Evolutionary conservation across 2,888 invertebrate species (phyloP), one percentile per base, ranked within the genome.

Genomic region (Chrysotoxum bicinctum): DNA sequence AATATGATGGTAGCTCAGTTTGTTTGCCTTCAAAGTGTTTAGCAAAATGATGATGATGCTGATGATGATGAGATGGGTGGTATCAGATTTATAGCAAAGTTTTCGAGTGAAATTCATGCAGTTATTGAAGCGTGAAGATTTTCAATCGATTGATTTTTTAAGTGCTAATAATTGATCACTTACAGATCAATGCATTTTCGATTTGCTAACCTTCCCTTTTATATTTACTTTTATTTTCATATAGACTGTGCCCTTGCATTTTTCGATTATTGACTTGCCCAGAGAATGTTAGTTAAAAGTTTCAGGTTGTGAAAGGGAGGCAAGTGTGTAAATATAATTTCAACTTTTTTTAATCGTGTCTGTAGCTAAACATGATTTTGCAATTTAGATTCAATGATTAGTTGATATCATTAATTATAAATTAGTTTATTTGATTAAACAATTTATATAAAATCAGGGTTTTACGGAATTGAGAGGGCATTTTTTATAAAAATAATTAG

Each of bases 151-250:
- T 80, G 80, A 48, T 45, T 80, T 80, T 76, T 80, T 43, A 60
- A 84, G 80, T 76, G 66, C 75, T 76, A 76, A 80, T 37, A 58
- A 58, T 84, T 72, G 84, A 80, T 84, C 84, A 84, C 75, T 78
- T 66, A 76, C 68, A 80, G 75, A 80, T 84, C 84, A 75, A 62
- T 84, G 75, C 52, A 60, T 40, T 72, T 76, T 66, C 2, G 19
- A 69, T 37, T 35, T 40, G 45, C 19, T 37, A 48, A 37, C 37
- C 40, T 45, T 40, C 16, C n/a, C 9, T 26, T n/a, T 37, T 40
- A 40, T 23, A 19, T 60, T 40, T 32, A 3, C 14, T 26, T 3
- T 16, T n/a, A 2, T 0, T 0, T 14, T 5, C 4, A 3, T 45
- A 3, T 14, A 30, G 0, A 26, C n/a, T n/a, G n/a, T n/a, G 56